Percentiles rank a stretch among this genome's conserved stretches.
phyloP scores from a whole-genome alignment of 2,797 vertebrate species.

The Pipistrellus kuhlii region DNA sequence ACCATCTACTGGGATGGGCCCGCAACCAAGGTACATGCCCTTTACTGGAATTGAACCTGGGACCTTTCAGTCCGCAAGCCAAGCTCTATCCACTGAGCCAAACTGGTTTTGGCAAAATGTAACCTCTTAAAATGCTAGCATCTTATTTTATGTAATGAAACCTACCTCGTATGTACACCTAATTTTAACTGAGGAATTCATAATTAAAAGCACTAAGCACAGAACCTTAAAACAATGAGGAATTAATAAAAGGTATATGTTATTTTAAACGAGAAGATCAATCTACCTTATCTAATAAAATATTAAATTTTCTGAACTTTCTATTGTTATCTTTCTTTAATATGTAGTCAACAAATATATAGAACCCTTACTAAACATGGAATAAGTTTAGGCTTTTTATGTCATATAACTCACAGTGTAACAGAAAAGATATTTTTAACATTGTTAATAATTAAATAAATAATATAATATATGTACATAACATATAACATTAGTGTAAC shows the following conservation, averaged over 20 bases:
- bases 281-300: background rate
- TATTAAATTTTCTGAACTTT: background rate
- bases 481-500: background rate
- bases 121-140: background rate
- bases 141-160: background rate
- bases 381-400: background rate
- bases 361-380: background rate
- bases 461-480: background rate
- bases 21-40: too few relatives aligned
- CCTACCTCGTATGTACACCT: background rate
- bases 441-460: background rate
- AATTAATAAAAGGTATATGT: background rate
- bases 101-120: background rate
- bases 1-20: too few relatives aligned
- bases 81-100: too few relatives aligned
- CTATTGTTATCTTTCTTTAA: background rate
- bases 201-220: background rate
- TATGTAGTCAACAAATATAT: background rate
- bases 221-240: background rate
- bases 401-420: background rate
- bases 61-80: too few relatives aligned
- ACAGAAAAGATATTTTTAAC: constrained; percentile 4
- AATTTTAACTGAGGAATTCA: background rate
- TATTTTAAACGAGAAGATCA: background rate
- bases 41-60: too few relatives aligned